Percentiles rank a stretch among this genome's conserved stretches.
phyloP scores from a whole-genome alignment of 2,113 vertebrate genomes.

The Phoenicopterus ruber region DNA sequence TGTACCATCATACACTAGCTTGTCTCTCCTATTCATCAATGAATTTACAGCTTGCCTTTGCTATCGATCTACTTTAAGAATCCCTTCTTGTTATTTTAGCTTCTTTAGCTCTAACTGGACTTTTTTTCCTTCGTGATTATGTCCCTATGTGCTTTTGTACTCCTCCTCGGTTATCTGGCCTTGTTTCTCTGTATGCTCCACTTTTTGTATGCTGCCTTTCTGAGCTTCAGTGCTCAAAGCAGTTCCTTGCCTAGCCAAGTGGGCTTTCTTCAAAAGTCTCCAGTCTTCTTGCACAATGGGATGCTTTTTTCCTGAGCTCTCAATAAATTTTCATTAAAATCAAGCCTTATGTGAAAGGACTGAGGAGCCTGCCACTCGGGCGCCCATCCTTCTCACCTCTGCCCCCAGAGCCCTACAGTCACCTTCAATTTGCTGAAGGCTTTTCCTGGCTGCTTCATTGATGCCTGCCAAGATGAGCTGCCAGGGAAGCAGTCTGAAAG shows the following conservation, averaged over 20 bases:
- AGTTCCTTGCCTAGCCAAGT: neutral
- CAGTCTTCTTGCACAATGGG: neutral
- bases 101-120: neutral
- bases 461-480: neutral
- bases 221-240: neutral
- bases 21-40: neutral
- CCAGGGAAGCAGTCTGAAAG: neutral
- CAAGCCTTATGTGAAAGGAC: neutral
- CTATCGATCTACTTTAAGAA: neutral
- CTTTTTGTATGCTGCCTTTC: neutral
- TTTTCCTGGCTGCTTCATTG: neutral
- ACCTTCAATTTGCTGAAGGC: neutral
- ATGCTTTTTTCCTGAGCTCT: neutral
- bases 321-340: neutral
- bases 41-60: neutral
- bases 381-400: neutral
- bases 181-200: neutral
- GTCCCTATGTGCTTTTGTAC: neutral
- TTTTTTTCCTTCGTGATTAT: neutral
- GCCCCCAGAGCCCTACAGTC: neutral
- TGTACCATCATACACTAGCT: neutral
- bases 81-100: neutral
- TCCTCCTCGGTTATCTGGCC: neutral
- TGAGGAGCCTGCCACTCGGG: neutral
- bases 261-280: neutral